Base-by-base conservation (phyloP, 2,797 vertebrate genomes). In the Phrynocephalus guinanensis region DNA sequence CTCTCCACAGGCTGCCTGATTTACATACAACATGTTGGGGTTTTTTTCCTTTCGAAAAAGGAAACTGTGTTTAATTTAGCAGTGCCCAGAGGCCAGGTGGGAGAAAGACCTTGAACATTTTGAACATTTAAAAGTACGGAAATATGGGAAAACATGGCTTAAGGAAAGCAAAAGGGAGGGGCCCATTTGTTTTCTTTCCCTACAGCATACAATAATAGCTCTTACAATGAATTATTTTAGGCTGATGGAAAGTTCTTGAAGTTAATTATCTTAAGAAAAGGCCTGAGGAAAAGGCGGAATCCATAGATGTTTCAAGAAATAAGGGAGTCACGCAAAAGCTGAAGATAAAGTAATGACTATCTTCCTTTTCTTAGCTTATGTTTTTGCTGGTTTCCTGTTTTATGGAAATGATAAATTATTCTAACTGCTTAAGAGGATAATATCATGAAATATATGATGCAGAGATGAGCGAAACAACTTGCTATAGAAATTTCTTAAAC, bases 151-250 rank as follows among this genome's bases (percentile, higher is more conserved):
- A 85, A 93, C 90, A 92, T 5, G 91, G 87, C 81, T 90, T 89
- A 92, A 86, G 82, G 18, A 86, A 77, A 87, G 71, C 89, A 80
- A 85, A 88, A 91, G 87, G 90, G 90, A 92, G 68, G 30, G 24
- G 24, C 15, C 89, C 85, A 0, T 0, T 87, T 79, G 67, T 86
- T 77, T 82, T 81, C 33, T 80, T 66, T 50, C 79, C 85, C 82
- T 75, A 84, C 88, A 92, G 90, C 81, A 89, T 96, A 95, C 94
- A 96, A 95, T 93, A 85, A 82, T 20, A 84, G 94, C 85, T 94
- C 86, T 95, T 93, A 81, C 0, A 92, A 2, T 85, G 83, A 83
- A 68, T 90, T 94, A 92, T 94, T 92, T 79, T 75, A 67, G 91
- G 86, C 91, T 95, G 93, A 94, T 88, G 86, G 89, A 92, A 88